Evolutionary conservation across 2,797 vertebrate species (phyloP).

Genomic region (Emys orbicularis): DNA sequence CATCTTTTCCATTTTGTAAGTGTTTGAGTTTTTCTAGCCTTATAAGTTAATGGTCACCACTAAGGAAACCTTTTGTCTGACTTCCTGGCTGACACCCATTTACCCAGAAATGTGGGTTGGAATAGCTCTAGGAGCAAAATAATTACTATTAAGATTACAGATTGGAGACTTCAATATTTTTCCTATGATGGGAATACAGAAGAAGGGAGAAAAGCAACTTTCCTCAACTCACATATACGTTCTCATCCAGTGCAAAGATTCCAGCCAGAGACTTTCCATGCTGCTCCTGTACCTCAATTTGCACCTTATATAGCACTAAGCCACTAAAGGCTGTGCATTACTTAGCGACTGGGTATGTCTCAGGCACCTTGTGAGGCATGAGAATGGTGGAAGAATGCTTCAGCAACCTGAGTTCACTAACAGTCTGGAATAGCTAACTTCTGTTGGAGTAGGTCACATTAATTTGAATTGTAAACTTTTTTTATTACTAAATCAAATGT

Average conservation of each 20-base stretch:
- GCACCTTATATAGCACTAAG: background rate
- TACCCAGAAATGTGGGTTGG: background rate
- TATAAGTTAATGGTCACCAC: background rate
- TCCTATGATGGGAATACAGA: background rate
- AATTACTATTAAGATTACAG: background rate
- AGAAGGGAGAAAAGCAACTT: background rate
- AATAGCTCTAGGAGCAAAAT: background rate
- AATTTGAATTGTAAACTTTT: background rate
- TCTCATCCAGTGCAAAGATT: background rate
- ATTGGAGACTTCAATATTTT: background rate
- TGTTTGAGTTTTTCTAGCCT: background rate
- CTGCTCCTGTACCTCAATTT: background rate
- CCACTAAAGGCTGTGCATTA: background rate
- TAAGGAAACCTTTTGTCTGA: slow-evolving; percentile 19
- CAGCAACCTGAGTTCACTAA: background rate
- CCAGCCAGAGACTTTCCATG: background rate
- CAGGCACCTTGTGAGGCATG: background rate
- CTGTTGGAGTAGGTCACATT: background rate
- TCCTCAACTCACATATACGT: background rate
- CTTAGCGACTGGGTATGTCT: background rate
- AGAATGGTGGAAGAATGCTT: background rate
- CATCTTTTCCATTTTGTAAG: background rate
- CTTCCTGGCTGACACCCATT: background rate
- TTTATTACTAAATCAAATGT: background rate
- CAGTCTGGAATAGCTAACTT: background rate